Conservation (phyloP, 2,888 invertebrate genomes). For the Pterostichus madidus region DNA sequence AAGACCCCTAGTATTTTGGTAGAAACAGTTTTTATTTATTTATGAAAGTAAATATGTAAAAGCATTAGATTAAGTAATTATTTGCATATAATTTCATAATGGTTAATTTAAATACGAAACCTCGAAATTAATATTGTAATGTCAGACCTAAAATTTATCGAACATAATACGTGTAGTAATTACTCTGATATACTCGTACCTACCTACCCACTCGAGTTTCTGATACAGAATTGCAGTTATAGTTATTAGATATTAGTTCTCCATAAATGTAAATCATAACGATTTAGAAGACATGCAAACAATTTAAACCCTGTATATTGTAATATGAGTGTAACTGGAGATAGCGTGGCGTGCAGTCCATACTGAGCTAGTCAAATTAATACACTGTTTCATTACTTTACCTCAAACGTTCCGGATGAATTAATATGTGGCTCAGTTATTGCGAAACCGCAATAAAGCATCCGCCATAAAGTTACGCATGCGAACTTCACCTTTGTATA, state of each 20-base stretch:
- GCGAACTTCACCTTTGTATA: background rate
- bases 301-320: slow-evolving; percentile 12
- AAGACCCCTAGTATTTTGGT: too few species aligned
- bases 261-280: slow-evolving; percentile 34
- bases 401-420: slow-evolving; percentile 14
- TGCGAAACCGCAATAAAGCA: slow-evolving; percentile 47
- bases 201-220: too few species aligned
- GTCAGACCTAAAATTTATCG: too few species aligned
- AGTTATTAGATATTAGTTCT: slow-evolving; percentile 7
- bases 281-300: slow-evolving; percentile 11
- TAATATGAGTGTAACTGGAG: background rate
- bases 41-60: too few species aligned
- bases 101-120: background rate
- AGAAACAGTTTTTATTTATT: too few species aligned
- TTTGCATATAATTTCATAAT: too few species aligned
- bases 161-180: too few species aligned
- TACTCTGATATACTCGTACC: too few species aligned
- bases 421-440: slow-evolving; percentile 52
- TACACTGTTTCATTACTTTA: slow-evolving; percentile 53
- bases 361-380: slow-evolving; percentile 41
- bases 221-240: too few species aligned
- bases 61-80: too few species aligned
- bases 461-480: background rate
- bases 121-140: too few species aligned
- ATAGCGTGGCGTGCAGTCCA: background rate